A percentile compares a stretch with the other conserved stretches of the same genome.
These are phyloP conservation scores for Lochmaea crataegi DNA, from an alignment of 2,888 invertebrate species.

Conservation along the genomic window DNA sequence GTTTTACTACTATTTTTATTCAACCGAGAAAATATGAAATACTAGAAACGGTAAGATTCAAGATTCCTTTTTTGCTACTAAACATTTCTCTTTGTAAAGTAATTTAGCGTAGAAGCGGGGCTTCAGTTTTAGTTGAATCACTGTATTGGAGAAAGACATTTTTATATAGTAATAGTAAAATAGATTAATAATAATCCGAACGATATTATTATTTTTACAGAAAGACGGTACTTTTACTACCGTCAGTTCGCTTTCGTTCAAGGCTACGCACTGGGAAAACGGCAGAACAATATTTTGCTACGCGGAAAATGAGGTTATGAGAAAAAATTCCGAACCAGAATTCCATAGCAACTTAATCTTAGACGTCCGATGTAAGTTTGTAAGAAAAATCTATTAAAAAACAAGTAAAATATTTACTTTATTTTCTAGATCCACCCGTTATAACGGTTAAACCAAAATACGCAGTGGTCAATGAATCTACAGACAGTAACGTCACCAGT, in stretches of 20 bases:
- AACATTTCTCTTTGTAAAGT: neutral
- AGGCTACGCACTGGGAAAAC: constrained; percentile 85
- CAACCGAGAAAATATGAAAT: constrained; percentile 1
- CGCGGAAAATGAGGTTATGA: constrained; percentile 84
- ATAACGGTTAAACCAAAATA: constrained; percentile 80
- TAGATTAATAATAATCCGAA: no score
- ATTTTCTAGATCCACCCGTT: constrained; percentile 83
- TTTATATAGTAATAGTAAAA: no score
- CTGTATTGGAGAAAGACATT: no score
- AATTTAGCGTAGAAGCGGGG: neutral
- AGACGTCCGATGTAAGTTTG: constrained; percentile 86
- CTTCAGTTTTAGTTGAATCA: no score
- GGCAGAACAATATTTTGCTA: constrained; percentile 82
- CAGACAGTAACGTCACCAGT: constrained; percentile 59
- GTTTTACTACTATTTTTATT: constrained; percentile 21
- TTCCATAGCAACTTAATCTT: constrained; percentile 77
- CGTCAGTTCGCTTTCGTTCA: constrained; percentile 80
- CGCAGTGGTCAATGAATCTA: constrained; percentile 81
- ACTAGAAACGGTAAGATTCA: constrained; percentile 7
- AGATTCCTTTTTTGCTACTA: neutral
- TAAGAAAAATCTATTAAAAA: neutral
- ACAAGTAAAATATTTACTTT: constrained; percentile 7
- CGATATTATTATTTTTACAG: constrained; percentile 62
- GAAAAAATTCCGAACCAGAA: constrained; percentile 78
- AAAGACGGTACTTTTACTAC: constrained; percentile 85